Evolutionary conservation across 2,113 vertebrate species (phyloP).

Genomic region (Embiotoca jacksoni): DNA sequence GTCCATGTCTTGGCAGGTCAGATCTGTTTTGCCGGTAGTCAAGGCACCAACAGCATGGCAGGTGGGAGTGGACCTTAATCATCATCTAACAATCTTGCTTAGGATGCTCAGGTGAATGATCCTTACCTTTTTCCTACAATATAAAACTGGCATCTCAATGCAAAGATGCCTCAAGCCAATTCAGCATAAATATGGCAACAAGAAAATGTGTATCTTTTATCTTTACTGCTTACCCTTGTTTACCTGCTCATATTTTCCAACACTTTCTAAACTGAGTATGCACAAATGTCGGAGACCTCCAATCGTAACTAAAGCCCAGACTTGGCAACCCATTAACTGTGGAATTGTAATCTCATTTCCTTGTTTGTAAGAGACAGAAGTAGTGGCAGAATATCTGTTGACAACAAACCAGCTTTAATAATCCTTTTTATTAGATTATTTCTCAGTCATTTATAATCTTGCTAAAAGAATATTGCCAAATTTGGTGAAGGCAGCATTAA

Average conservation of each 20-base stretch:
- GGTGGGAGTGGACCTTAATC: too few relatives aligned
- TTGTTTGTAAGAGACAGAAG: constrained; percentile 18
- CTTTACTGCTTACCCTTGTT: background rate
- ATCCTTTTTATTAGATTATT: constrained; percentile 20
- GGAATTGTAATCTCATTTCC: constrained; percentile 42
- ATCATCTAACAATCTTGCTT: too few relatives aligned
- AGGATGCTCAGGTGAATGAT: too few relatives aligned
- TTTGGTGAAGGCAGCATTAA: constrained; percentile 7
- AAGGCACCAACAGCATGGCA: too few relatives aligned
- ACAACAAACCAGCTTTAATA: constrained; percentile 25
- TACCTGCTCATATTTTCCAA: background rate
- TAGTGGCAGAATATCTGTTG: constrained; percentile 27
- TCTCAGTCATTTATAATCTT: constrained; percentile 23
- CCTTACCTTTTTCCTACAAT: too few relatives aligned
- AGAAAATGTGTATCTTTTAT: background rate
- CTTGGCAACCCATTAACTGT: constrained; percentile 25
- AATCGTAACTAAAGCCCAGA: background rate
- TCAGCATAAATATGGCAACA: background rate
- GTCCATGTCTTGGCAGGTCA: too few relatives aligned
- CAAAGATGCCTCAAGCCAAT: background rate
- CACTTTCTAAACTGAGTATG: background rate
- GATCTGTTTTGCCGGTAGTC: too few relatives aligned
- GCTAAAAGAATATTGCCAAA: constrained; percentile 17
- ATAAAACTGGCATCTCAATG: too few relatives aligned
- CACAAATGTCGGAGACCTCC: background rate